These are phyloP conservation scores for Azorinus chamasolen DNA, from an alignment of 2,888 invertebrate species.

Conservation along the genomic window DNA sequence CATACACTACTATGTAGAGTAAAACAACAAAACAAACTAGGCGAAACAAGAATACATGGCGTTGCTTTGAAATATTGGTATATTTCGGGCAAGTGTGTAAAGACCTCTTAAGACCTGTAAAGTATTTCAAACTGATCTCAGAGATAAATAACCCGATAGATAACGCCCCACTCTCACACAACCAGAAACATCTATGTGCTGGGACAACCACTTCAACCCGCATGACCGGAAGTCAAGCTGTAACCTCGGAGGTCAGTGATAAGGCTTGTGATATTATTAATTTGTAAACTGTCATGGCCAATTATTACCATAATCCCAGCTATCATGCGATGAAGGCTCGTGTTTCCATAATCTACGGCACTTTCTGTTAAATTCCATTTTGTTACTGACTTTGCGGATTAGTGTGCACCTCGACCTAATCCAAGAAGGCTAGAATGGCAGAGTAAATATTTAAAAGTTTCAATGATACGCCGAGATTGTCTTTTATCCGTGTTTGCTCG, in stretches of 20 bases:
- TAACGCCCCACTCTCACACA: too few species aligned
- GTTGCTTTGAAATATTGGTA: too few species aligned
- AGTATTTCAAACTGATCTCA: too few species aligned
- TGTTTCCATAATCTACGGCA: slow-evolving; percentile 32
- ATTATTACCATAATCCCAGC: slow-evolving; percentile 43
- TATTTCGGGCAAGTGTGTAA: too few species aligned
- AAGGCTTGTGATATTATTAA: slow-evolving; percentile 45
- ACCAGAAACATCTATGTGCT: too few species aligned
- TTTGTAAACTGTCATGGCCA: slow-evolving; percentile 53
- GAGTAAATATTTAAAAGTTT: slow-evolving; percentile 43
- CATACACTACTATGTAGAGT: too few species aligned
- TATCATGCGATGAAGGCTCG: slow-evolving; percentile 24
- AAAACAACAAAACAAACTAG: too few species aligned
- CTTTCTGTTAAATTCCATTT: slow-evolving; percentile 53
- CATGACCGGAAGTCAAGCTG: slow-evolving; percentile 43
- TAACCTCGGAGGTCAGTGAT: slow-evolving; percentile 21
- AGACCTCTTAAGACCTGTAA: too few species aligned
- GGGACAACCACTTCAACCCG: background rate
- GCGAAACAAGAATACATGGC: too few species aligned
- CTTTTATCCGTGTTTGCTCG: slow-evolving; percentile 46
- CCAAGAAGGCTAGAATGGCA: slow-evolving; percentile 37
- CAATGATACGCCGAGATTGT: slow-evolving; percentile 47
- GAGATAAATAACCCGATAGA: too few species aligned
- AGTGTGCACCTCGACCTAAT: slow-evolving; percentile 36
- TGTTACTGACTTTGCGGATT: slow-evolving; percentile 49